These are phyloP conservation scores for Osmerus eperlanus DNA, from an alignment of 2,113 vertebrate genomes.

Conservation along the genomic window DNA sequence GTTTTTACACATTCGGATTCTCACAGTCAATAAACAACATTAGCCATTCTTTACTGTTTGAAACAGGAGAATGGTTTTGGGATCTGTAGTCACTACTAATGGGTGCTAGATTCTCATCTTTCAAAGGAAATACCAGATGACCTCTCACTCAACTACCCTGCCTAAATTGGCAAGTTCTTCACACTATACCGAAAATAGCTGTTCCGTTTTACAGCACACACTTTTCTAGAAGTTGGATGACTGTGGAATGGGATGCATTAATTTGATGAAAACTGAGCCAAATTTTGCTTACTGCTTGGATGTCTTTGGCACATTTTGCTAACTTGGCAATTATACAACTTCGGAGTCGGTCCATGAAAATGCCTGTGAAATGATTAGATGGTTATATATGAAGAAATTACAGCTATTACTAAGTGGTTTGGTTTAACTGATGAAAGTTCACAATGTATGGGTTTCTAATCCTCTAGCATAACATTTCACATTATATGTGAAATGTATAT, in stretches of 20 bases:
- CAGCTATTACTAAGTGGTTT: constrained; percentile 34
- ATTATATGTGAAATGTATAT: too few relatives aligned
- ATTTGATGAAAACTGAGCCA: not conserved
- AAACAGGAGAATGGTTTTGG: too few relatives aligned
- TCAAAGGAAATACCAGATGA: too few relatives aligned
- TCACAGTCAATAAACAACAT: too few relatives aligned
- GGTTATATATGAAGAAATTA: constrained; percentile 42
- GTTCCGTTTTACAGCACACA: not conserved
- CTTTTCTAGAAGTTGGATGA: not conserved
- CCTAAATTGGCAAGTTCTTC: too few relatives aligned
- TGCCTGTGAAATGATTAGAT: constrained; percentile 36
- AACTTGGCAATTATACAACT: constrained; percentile 19
- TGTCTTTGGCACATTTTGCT: constrained; percentile 1
- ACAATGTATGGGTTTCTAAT: constrained; percentile 13
- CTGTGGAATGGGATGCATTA: not conserved
- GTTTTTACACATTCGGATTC: too few relatives aligned
- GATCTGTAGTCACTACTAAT: too few relatives aligned
- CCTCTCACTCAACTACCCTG: too few relatives aligned
- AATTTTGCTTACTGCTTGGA: not conserved
- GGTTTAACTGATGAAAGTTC: constrained; percentile 29
- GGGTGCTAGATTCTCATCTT: too few relatives aligned
- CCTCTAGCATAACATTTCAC: not conserved
- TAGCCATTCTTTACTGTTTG: too few relatives aligned
- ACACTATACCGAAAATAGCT: not conserved
- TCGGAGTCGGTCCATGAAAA: constrained; percentile 35